A percentile compares a stretch with the other conserved stretches of the same genome.
Evolutionary conservation across 1,140 invertebrate species (phyloP).

Genomic region (Orius insidiosus): DNA sequence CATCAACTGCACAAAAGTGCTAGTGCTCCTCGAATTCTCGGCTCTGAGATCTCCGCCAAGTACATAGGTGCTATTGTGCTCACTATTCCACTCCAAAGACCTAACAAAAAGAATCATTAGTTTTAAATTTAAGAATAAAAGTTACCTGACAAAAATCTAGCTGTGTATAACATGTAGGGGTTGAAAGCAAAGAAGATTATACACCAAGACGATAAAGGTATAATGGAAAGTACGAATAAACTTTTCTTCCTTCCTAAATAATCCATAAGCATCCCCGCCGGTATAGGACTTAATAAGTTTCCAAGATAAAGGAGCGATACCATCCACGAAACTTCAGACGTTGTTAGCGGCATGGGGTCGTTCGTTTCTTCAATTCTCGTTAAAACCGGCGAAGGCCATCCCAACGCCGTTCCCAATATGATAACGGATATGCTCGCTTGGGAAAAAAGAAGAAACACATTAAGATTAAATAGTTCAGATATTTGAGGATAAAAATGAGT

Average conservation of each 20-base stretch:
- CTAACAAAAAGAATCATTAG: slow-evolving; percentile 14
- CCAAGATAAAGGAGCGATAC: slow-evolving; percentile 17
- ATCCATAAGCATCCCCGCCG: slow-evolving; percentile 40
- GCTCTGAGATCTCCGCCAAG: slow-evolving; percentile 46
- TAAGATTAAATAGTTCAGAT: neutral
- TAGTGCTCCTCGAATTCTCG: slow-evolving; percentile 37
- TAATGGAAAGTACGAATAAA: slow-evolving; percentile 43
- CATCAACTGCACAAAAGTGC: slow-evolving; percentile 47
- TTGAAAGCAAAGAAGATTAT: slow-evolving; percentile 29
- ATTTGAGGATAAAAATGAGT: too few species aligned
- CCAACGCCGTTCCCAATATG: slow-evolving; percentile 42
- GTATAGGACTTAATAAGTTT: slow-evolving; percentile 17
- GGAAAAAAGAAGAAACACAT: slow-evolving; percentile 10
- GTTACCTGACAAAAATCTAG: slow-evolving; percentile 17
- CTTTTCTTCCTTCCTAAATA: slow-evolving; percentile 50
- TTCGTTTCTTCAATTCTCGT: slow-evolving; percentile 8
- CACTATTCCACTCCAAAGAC: slow-evolving; percentile 32
- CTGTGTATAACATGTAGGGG: slow-evolving; percentile 13
- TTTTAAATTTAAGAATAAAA: too few species aligned
- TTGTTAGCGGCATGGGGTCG: slow-evolving; percentile 10
- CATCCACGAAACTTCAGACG: slow-evolving; percentile 17
- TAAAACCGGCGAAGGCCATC: slow-evolving; percentile 59
- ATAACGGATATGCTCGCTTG: slow-evolving; percentile 21
- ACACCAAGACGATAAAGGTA: slow-evolving; percentile 29
- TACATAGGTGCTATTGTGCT: slow-evolving; percentile 35